Percentiles rank a stretch among this genome's conserved stretches.
Evolutionary conservation across 2,113 vertebrate species (phyloP).

Genomic region (Hydrochoerus hydrochaeris): DNA sequence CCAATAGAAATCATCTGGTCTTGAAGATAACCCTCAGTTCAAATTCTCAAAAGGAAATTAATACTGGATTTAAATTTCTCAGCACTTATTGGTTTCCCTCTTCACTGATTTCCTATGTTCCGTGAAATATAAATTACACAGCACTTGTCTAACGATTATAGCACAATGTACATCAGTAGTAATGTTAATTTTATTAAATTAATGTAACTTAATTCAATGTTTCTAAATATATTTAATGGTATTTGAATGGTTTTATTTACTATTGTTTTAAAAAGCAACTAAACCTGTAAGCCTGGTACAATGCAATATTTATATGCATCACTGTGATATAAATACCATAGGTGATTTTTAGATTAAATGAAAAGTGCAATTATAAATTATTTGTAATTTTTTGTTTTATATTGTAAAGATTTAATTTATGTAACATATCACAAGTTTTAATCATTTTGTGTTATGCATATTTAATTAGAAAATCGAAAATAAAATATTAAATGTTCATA

Average conservation of each 20-base stretch:
- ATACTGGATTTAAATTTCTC: background rate
- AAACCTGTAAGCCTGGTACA: background rate
- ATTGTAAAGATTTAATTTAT: constrained; percentile 35
- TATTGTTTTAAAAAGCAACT: background rate
- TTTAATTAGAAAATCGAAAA: constrained; percentile 43
- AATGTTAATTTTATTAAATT: background rate
- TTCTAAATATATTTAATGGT: background rate
- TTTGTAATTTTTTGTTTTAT: background rate
- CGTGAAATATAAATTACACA: constrained; percentile 2
- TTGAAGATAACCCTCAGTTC: constrained; percentile 20
- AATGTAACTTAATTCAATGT: background rate
- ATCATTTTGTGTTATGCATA: constrained; percentile 25
- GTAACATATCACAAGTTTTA: background rate
- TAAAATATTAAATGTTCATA: background rate
- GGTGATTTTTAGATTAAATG: background rate
- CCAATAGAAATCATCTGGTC: constrained; percentile 70
- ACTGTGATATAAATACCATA: constrained; percentile 15
- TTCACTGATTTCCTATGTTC: background rate
- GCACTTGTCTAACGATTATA: background rate
- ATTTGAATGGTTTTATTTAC: background rate
- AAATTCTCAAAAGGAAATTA: background rate
- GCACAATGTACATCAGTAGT: background rate
- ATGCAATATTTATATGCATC: background rate
- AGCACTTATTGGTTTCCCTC: background rate
- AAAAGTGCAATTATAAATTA: background rate